These are phyloP conservation scores for Brachyhypopomus gauderio DNA, from an alignment of 2,113 vertebrate genomes.

Conservation along the genomic window DNA sequence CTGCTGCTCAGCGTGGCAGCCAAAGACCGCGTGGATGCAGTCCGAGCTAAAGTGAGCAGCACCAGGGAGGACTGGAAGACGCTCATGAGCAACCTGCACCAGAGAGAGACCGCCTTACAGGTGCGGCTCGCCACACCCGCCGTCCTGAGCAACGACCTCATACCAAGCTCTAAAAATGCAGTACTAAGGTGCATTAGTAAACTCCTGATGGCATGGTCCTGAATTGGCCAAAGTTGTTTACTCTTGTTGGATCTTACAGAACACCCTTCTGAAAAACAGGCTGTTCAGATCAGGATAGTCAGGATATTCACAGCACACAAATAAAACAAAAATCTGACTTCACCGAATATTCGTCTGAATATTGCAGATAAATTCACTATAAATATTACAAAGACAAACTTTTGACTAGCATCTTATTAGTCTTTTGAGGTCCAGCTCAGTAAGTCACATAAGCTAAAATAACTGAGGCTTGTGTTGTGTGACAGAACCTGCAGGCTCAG, in stretches of 20 bases:
- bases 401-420: too few relatives aligned
- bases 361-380: too few relatives aligned
- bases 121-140: conserved; percentile 63
- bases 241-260: too few relatives aligned
- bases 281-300: too few relatives aligned
- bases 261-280: too few relatives aligned
- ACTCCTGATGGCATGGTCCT: too few relatives aligned
- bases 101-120: conserved; percentile 87
- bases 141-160: background rate
- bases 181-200: background rate
- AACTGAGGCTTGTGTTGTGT: conserved; percentile 10
- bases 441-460: background rate
- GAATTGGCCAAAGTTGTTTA: too few relatives aligned
- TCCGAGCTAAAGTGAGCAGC: conserved; percentile 80
- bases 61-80: conserved; percentile 92
- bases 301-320: too few relatives aligned
- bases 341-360: too few relatives aligned
- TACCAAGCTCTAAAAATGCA: background rate
- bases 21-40: conserved; percentile 80
- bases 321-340: too few relatives aligned
- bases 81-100: conserved; percentile 86
- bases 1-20: conserved; percentile 83
- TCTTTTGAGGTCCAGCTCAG: background rate
- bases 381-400: too few relatives aligned
- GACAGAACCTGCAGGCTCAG: conserved; percentile 87